Conservation (phyloP, 2,113 vertebrate genomes). For the Mesembrinibis cayennensis region DNA sequence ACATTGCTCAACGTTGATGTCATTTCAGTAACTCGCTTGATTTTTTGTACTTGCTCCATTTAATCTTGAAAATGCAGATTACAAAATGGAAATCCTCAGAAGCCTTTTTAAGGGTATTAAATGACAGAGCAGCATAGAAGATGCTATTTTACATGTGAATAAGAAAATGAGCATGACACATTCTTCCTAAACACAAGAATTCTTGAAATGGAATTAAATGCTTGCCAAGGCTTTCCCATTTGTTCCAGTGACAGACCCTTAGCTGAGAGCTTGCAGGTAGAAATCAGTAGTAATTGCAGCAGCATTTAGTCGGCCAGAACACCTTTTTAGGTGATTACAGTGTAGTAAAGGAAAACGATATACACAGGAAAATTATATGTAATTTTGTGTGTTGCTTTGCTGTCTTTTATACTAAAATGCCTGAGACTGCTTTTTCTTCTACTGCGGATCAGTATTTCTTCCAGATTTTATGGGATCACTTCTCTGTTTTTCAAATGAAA, state of each 20-base stretch:
- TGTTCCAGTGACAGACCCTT: neutral
- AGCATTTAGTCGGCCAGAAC: neutral
- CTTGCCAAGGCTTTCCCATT: neutral
- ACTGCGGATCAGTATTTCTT: neutral
- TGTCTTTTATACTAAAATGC: neutral
- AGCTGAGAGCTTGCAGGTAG: neutral
- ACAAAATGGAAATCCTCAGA: neutral
- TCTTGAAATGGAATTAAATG: neutral
- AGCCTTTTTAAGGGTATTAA: neutral
- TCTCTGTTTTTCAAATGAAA: neutral
- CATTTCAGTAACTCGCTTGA: neutral
- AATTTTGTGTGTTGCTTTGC: neutral
- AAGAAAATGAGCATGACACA: neutral
- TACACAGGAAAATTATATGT: neutral
- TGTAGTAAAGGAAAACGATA: neutral
- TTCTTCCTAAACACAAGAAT: neutral
- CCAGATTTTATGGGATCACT: neutral
- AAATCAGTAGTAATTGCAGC: neutral
- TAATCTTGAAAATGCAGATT: neutral
- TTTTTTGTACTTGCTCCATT: neutral
- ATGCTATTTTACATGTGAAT: neutral
- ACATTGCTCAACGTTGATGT: neutral
- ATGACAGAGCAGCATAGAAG: neutral
- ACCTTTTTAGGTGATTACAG: neutral
- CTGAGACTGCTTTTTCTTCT: neutral